Percentiles rank a stretch among this genome's conserved stretches.
phyloP scores from a whole-genome alignment of 2,113 vertebrate genomes.

The Rhagologus leucostigma region DNA sequence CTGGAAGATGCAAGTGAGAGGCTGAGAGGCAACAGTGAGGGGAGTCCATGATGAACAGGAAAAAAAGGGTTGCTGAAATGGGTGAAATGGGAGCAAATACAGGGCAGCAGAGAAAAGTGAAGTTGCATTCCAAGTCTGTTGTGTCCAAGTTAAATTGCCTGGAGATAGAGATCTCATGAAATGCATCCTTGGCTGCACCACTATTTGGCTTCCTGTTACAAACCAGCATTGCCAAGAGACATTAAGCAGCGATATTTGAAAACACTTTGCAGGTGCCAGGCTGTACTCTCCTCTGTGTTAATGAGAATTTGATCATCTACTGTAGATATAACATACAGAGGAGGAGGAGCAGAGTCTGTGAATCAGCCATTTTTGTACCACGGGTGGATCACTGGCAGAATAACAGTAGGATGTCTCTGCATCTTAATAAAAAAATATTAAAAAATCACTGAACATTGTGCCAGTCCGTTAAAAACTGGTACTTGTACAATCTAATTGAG shows the following conservation, averaged over 20 bases:
- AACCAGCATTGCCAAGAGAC: conserved; percentile 39
- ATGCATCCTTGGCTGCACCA: conserved; percentile 26
- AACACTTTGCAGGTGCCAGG: conserved; percentile 58
- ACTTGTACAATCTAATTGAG: conserved; percentile 11
- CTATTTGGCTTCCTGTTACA: conserved; percentile 33
- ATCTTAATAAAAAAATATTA: neutral
- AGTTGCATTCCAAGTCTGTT: neutral
- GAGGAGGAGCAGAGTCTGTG: neutral
- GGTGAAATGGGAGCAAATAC: neutral
- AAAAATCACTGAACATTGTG: neutral
- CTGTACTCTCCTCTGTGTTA: conserved; percentile 40
- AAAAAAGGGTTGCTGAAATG: neutral
- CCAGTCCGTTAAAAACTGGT: conserved; percentile 35
- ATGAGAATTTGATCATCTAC: conserved; percentile 63
- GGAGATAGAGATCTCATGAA: conserved; percentile 36
- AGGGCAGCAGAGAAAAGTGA: neutral
- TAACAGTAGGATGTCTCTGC: neutral
- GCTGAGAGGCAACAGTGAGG: neutral
- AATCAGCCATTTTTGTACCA: neutral
- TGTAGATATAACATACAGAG: neutral
- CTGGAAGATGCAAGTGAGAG: neutral
- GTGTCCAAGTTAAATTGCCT: conserved; percentile 30
- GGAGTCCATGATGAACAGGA: neutral
- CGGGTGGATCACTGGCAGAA: neutral
- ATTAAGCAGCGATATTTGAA: conserved; percentile 67